Evolutionary conservation across 2,888 invertebrate genomes (phyloP).

Genomic region (Meganola albula): DNA sequence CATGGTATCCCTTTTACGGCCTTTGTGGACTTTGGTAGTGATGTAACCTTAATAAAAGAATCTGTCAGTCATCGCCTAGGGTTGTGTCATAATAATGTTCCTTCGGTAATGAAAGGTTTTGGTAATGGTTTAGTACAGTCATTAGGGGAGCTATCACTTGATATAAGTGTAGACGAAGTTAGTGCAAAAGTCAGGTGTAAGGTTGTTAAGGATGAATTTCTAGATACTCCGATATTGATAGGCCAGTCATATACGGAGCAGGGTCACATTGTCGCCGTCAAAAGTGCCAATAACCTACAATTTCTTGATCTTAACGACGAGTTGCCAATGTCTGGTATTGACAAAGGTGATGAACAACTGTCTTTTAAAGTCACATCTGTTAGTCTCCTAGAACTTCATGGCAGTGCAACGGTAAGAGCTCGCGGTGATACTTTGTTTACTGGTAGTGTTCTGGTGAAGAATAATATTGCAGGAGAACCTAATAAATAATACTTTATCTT

Average conservation of each 20-base stretch:
- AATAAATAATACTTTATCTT: neutral
- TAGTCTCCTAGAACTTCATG: neutral
- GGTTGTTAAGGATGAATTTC: neutral
- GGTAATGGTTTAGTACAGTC: neutral
- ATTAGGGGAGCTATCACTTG: neutral
- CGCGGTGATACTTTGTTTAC: neutral
- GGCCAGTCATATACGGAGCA: too few species aligned
- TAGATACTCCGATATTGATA: too few species aligned
- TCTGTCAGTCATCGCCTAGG: neutral
- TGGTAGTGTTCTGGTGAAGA: neutral
- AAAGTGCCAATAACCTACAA: too few species aligned
- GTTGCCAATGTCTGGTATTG: neutral
- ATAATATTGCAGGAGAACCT: neutral
- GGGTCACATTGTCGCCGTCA: too few species aligned
- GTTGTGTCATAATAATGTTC: neutral
- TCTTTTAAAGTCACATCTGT: neutral
- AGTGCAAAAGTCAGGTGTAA: neutral
- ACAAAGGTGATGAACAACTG: neutral
- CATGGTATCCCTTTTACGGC: neutral
- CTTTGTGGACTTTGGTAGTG: slow-evolving; percentile 1
- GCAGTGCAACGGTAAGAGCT: neutral
- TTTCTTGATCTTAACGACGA: too few species aligned
- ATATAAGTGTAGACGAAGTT: neutral
- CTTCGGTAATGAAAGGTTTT: neutral
- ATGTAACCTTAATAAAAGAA: neutral